These are phyloP conservation scores for Phrynocephalus forsythii DNA, from an alignment of 2,797 vertebrate species.

Conservation along the genomic window DNA sequence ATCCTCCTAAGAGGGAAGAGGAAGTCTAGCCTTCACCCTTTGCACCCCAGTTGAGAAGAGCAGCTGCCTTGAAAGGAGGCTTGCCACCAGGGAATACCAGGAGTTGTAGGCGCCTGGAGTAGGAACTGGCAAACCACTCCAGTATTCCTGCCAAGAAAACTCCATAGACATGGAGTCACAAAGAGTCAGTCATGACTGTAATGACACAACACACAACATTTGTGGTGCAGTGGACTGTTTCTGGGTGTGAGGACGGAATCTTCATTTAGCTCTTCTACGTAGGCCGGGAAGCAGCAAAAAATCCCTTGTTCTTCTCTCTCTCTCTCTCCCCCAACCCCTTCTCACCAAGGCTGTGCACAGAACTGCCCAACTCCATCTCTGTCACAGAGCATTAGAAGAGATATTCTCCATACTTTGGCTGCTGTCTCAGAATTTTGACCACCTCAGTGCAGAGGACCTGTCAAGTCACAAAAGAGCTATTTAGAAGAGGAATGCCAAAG, in stretches of 20 bases:
- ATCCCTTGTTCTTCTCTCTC: neutral
- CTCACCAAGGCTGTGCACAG: neutral
- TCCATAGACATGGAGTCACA: no score
- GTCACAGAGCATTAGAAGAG: neutral
- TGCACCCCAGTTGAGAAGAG: neutral
- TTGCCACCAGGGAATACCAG: neutral
- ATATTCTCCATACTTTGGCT: neutral
- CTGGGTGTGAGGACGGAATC: neutral
- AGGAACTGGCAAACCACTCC: no score
- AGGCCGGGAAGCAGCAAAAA: neutral
- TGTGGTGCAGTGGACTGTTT: neutral
- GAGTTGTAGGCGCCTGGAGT: no score
- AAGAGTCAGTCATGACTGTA: no score
- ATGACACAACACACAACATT: neutral
- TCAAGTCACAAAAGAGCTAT: neutral
- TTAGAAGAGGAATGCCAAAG: no score
- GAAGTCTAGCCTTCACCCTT: neutral
- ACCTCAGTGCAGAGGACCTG: neutral
- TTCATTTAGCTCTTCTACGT: neutral
- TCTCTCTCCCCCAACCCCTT: no score
- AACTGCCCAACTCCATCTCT: neutral
- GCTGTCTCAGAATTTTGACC: neutral
- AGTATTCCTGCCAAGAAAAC: no score
- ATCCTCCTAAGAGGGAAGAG: no score
- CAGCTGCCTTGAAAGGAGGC: neutral